Evolutionary conservation across 1,140 invertebrate genomes (phyloP).

Genomic region (Brachystomella parvula): DNA sequence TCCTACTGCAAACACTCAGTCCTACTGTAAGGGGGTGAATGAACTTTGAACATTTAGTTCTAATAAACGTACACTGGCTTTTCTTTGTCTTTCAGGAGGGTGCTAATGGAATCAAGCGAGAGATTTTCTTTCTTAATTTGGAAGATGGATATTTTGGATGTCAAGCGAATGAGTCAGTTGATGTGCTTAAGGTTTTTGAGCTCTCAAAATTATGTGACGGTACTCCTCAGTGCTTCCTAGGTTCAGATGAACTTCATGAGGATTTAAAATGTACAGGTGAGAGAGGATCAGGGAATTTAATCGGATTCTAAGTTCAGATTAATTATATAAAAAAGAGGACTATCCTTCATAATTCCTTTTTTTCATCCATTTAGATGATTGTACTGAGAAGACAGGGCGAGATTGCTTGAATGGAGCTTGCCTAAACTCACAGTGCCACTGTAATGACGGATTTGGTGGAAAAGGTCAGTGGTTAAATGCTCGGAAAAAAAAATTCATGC

Average conservation of each 20-base stretch:
- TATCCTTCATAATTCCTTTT: slow-evolving; percentile 3
- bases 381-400: slow-evolving; percentile 72
- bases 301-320: neutral
- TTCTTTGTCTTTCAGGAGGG: slow-evolving; percentile 13
- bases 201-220: slow-evolving; percentile 89
- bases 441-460: slow-evolving; percentile 88
- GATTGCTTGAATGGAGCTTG: slow-evolving; percentile 84
- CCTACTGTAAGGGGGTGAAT: neutral
- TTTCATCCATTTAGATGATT: slow-evolving; percentile 59
- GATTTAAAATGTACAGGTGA: slow-evolving; percentile 90
- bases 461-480: too few relatives aligned
- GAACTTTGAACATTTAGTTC: neutral
- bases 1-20: neutral
- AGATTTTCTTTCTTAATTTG: slow-evolving; percentile 92
- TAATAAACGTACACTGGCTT: neutral
- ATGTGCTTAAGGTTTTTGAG: slow-evolving; percentile 88
- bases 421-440: slow-evolving; percentile 85
- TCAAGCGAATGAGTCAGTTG: slow-evolving; percentile 90
- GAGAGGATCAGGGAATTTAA: slow-evolving; percentile 34
- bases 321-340: neutral
- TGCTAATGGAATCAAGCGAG: slow-evolving; percentile 60
- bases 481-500: too few relatives aligned
- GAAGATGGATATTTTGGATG: slow-evolving; percentile 95
- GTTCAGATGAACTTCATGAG: slow-evolving; percentile 77
- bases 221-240: slow-evolving; percentile 76